Percentiles rank a stretch among this genome's conserved stretches.
Conservation (phyloP, 1,140 invertebrate species). For the Phthorimaea operculella region DNA sequence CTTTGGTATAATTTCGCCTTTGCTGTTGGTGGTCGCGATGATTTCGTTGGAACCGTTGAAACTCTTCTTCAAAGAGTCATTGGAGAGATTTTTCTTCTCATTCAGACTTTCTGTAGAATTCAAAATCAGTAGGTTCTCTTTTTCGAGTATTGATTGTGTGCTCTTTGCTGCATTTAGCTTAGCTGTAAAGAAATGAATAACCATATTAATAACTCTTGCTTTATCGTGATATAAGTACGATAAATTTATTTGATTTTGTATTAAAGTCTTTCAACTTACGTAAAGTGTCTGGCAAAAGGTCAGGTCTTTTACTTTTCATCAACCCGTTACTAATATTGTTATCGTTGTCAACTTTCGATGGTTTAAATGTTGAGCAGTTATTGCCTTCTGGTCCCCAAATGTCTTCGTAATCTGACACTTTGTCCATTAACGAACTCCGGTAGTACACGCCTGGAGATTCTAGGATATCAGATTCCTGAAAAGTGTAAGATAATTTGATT, state of each 20-base stretch:
- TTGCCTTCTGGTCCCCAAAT: constrained; percentile 84
- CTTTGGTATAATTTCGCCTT: constrained; percentile 60
- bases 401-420: constrained; percentile 95
- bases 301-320: constrained; percentile 71
- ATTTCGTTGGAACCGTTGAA: constrained; percentile 57
- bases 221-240: not conserved
- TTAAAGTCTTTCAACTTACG: constrained; percentile 62
- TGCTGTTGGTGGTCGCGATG: constrained; percentile 66
- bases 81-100: constrained; percentile 51
- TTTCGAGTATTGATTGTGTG: constrained; percentile 56
- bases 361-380: constrained; percentile 70
- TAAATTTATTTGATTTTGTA: not conserved
- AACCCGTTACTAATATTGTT: constrained; percentile 61
- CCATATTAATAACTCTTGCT: too few species aligned
- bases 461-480: constrained; percentile 85
- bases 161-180: constrained; percentile 57
- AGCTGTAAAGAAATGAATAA: constrained; percentile 31
- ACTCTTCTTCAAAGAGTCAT: constrained; percentile 52
- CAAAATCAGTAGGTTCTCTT: constrained; percentile 53
- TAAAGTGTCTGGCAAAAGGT: constrained; percentile 74
- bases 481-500: too few species aligned
- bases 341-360: constrained; percentile 65
- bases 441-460: constrained; percentile 87
- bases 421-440: constrained; percentile 87
- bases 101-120: constrained; percentile 54